Base-by-base conservation (phyloP, 2,797 vertebrate species). In the Sebastes nivosus region DNA sequence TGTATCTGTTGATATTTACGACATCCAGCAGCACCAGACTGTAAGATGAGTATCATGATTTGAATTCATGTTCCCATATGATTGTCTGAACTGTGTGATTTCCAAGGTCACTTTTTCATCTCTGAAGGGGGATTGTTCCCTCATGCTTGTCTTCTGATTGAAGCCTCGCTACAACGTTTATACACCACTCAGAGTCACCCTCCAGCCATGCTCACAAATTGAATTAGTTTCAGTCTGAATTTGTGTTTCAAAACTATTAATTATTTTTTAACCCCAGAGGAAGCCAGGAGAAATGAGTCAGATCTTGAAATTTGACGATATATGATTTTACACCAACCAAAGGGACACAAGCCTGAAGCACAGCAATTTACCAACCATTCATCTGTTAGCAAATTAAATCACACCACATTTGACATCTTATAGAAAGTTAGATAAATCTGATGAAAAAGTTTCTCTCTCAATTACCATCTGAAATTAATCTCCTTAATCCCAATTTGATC, bases 401-500 rank as follows among this genome's bases (percentile, higher is more conserved):
- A 90, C 88, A 88, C 81, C 84, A 74, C 89, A 90, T 93, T 92
- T 94, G 87, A 94, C 93, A 91, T 94, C 85, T 93, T 92, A 94
- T 89, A 88, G 81, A 94, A 95, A 94, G 89, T 95, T 95, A 88
- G 90, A 93, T 93, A 87, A 93, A 95, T 95, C 89, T 93, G 90
- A 95, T 95, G 89, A 90, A 94, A 95, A 96, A 93, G 88, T 94
- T 93, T 89, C 85, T 85, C 83, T 88, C 91, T 94, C 93, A 94
- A 94, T 95, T 95, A 94, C 93, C 90, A 90, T 92, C 84, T 86
- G 72, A 95, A 94, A 95, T 95, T 87, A 95, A 95, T 95, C 95
- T 95, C 87, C 89, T 92, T 95, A 95, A 95, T 95, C 94, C 95
- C 93, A 92, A 90, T 95, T 93, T 94, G 93, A 96, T 95, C 92